These are phyloP conservation scores for Agonum fuliginosum DNA, from an alignment of 2,888 invertebrate species.

Conservation along the genomic window DNA sequence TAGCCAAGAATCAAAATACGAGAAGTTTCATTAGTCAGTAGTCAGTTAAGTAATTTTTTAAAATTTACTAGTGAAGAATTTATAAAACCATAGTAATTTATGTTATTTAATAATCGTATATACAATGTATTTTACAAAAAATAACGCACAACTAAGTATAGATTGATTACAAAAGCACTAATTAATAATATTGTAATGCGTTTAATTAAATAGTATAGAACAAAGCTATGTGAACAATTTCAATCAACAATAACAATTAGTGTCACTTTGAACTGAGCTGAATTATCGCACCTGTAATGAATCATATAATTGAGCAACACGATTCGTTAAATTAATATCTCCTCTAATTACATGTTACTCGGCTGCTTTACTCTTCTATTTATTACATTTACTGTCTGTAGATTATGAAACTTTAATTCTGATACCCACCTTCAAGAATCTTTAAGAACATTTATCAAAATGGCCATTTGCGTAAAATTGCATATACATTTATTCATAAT, in stretches of 20 bases:
- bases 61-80: too few relatives aligned
- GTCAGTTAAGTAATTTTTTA: too few relatives aligned
- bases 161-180: too few relatives aligned
- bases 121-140: too few relatives aligned
- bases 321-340: neutral
- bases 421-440: neutral
- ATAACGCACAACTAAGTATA: too few relatives aligned
- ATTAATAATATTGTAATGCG: too few relatives aligned
- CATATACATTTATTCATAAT: constrained; percentile 3
- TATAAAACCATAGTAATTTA: too few relatives aligned
- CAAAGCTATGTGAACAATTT: neutral
- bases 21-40: too few relatives aligned
- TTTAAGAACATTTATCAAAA: constrained; percentile 15
- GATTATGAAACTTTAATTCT: constrained; percentile 27
- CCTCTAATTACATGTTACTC: constrained; percentile 2
- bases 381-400: constrained; percentile 6
- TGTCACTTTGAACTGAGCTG: neutral
- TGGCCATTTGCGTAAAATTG: neutral
- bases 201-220: too few relatives aligned
- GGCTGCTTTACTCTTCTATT: constrained; percentile 8
- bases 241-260: neutral
- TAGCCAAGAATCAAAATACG: too few relatives aligned
- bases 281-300: constrained; percentile 23
- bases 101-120: too few relatives aligned
- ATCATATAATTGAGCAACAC: neutral